These are phyloP conservation scores for Bombus balteatus DNA, from an alignment of 1,140 invertebrate species.

Conservation along the genomic window DNA sequence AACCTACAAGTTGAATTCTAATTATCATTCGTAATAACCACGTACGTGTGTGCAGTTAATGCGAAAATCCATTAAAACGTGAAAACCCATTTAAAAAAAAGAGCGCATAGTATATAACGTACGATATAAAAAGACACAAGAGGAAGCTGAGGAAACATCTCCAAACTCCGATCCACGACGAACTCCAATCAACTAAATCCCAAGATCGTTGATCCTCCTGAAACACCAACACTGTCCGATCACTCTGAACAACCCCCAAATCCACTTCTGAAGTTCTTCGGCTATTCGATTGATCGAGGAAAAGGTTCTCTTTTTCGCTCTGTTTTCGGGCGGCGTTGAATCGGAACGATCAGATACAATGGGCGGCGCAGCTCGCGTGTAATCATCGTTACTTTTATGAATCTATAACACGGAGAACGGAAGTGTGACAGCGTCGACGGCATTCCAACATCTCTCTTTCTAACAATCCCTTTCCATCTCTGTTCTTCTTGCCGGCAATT, in stretches of 20 bases:
- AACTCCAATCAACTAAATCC: neutral
- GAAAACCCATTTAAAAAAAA: too few species aligned
- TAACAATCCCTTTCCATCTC: neutral
- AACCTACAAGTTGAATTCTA: too few species aligned
- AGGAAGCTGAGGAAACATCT: neutral
- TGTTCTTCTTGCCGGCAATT: slow-evolving; percentile 63
- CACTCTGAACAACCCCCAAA: neutral
- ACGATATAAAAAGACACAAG: neutral
- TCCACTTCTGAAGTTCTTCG: neutral
- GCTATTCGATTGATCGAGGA: neutral
- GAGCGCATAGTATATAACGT: too few species aligned
- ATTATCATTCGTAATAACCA: too few species aligned
- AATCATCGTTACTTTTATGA: slow-evolving; percentile 73
- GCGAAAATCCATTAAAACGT: too few species aligned
- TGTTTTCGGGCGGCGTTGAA: neutral
- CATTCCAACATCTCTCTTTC: slow-evolving; percentile 65
- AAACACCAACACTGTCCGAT: neutral
- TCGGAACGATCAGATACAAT: neutral
- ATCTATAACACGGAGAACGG: slow-evolving; percentile 80
- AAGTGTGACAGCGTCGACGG: slow-evolving; percentile 77
- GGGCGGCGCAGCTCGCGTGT: neutral
- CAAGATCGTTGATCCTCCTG: neutral
- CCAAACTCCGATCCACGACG: neutral
- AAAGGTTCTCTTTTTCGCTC: neutral
- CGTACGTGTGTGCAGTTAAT: too few species aligned